phyloP scores from a whole-genome alignment of 2,888 invertebrate species.

The Cantharis lateralis region DNA sequence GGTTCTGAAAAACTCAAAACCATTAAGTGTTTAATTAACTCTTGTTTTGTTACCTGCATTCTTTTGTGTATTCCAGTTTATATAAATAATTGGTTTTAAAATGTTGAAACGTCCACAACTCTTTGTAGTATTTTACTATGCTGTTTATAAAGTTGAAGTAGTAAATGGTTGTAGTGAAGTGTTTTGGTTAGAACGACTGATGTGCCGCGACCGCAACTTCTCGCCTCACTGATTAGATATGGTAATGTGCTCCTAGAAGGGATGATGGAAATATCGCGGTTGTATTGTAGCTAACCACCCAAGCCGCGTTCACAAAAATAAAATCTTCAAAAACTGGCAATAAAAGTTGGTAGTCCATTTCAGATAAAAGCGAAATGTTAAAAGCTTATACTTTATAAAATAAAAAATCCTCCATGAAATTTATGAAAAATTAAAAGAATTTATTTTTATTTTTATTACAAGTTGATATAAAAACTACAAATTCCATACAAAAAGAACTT shows the following conservation, averaged over 20 bases:
- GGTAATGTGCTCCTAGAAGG: conserved; percentile 21
- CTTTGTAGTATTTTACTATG: conserved; percentile 9
- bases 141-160: conserved; percentile 13
- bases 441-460: neutral
- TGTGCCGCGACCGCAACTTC: conserved; percentile 24
- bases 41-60: neutral
- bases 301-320: conserved; percentile 16
- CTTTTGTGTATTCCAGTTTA: neutral
- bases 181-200: conserved; percentile 19
- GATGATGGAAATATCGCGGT: conserved; percentile 14
- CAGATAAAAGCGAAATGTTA: neutral
- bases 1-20: neutral
- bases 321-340: neutral
- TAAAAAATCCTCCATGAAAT: neutral
- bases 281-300: conserved; percentile 8
- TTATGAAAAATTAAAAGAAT: neutral
- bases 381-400: neutral
- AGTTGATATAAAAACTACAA: neutral
- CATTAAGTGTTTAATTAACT: neutral
- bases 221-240: conserved; percentile 26
- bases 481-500: neutral
- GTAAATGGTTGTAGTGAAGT: conserved; percentile 19
- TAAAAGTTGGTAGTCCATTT: neutral
- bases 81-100: neutral
- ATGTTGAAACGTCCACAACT: neutral